A percentile compares a stretch with the other conserved stretches of the same genome.
Conservation (phyloP, 2,113 vertebrate genomes). For the Propithecus coquereli region DNA sequence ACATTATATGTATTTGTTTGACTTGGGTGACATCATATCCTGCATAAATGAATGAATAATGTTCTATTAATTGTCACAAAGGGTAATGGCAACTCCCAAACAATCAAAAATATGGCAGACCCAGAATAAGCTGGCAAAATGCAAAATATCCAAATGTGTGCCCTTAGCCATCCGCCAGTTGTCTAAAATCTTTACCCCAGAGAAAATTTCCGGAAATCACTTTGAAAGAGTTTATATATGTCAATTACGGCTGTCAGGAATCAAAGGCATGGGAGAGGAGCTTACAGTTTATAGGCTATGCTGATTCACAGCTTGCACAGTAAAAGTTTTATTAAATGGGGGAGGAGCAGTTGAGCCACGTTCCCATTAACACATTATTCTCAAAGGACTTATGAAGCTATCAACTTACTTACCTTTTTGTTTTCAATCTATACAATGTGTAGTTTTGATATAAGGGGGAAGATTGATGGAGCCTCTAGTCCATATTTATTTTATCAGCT, state of each 20-base stretch:
- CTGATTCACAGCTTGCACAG: slow-evolving; percentile 23
- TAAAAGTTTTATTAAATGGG: neutral
- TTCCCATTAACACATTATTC: neutral
- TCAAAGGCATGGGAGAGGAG: neutral
- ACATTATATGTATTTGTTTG: neutral
- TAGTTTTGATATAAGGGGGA: neutral
- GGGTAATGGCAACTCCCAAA: neutral
- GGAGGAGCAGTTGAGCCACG: neutral
- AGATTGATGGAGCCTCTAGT: neutral
- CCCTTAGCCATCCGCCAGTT: neutral
- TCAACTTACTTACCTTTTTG: neutral
- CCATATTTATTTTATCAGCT: neutral
- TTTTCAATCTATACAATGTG: neutral
- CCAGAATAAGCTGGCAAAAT: neutral
- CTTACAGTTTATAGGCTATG: neutral
- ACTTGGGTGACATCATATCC: neutral
- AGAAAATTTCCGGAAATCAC: neutral
- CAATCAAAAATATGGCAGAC: neutral
- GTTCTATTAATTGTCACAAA: neutral
- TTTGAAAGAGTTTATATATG: neutral
- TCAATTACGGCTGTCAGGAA: neutral
- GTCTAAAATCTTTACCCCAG: neutral
- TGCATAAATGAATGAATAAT: neutral
- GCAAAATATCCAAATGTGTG: neutral
- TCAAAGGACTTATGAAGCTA: neutral